Evolutionary conservation across 2,797 vertebrate species (phyloP).

Genomic region (Limosa lapponica): DNA sequence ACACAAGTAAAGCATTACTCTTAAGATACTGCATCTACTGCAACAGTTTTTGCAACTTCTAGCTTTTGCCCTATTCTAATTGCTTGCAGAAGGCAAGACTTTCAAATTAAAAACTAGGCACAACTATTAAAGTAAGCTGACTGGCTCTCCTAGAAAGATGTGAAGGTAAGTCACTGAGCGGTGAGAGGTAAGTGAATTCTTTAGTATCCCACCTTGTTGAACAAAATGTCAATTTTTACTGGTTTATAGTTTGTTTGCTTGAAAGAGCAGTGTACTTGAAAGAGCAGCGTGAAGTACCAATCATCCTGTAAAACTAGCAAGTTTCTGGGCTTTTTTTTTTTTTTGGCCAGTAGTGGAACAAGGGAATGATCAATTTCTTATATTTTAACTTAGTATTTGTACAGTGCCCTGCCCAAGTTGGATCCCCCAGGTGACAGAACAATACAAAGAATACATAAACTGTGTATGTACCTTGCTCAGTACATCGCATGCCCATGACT

Average conservation of each 20-base stretch:
- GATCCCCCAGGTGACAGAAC: neutral
- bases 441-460: neutral
- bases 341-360: neutral
- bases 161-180: neutral
- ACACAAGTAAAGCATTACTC: neutral
- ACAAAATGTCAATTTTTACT: neutral
- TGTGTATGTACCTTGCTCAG: neutral
- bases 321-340: rapidly evolving
- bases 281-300: neutral
- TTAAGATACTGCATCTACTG: neutral
- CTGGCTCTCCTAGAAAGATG: neutral
- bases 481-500: neutral
- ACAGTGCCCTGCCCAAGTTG: neutral
- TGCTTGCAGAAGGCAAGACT: neutral
- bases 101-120: neutral
- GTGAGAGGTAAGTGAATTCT: neutral
- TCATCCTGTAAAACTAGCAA: neutral
- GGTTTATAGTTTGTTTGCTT: neutral
- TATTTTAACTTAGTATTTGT: neutral
- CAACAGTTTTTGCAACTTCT: neutral
- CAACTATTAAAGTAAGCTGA: neutral
- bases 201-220: neutral
- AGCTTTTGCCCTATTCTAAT: neutral
- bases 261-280: neutral
- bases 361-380: neutral